These are phyloP conservation scores for Etheostoma nigrum DNA, from an alignment of 2,797 vertebrate genomes.

Conservation along the genomic window DNA sequence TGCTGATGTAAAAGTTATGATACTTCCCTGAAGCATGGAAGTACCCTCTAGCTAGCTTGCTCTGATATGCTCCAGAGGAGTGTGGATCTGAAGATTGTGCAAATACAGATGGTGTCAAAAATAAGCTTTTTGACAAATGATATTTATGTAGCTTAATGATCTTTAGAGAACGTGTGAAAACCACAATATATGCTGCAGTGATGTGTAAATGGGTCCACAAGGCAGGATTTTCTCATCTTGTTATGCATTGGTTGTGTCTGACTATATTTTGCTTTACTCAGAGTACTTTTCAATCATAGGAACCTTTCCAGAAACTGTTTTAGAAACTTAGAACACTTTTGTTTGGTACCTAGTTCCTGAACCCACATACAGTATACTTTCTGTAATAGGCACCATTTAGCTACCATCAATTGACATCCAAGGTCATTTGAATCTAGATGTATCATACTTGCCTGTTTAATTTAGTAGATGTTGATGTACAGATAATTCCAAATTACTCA, in stretches of 20 bases:
- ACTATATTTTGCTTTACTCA: conserved; percentile 13
- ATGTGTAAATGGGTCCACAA: conserved; percentile 30
- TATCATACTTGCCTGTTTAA: background rate
- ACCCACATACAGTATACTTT: background rate
- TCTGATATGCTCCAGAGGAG: conserved; percentile 24
- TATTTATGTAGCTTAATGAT: conserved; percentile 28
- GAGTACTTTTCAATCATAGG: background rate
- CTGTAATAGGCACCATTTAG: background rate
- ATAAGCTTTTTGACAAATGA: conserved; percentile 18
- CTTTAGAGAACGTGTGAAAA: conserved; percentile 9
- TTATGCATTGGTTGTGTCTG: background rate
- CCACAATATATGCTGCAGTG: conserved; percentile 20
- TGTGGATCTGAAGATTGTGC: conserved; percentile 17
- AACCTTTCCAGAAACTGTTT: background rate
- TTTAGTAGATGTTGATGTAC: background rate
- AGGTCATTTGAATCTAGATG: background rate
- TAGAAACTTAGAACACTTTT: background rate
- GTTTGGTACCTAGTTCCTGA: background rate
- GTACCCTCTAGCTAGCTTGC: conserved; percentile 20
- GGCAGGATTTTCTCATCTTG: background rate
- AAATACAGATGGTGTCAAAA: conserved; percentile 14
- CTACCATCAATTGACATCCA: background rate
- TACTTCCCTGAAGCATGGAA: conserved; percentile 62
- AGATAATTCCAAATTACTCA: background rate
- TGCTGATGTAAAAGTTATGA: conserved; percentile 65